Conservation (phyloP, 2,888 invertebrate species). For the Coenonympha glycerion region DNA sequence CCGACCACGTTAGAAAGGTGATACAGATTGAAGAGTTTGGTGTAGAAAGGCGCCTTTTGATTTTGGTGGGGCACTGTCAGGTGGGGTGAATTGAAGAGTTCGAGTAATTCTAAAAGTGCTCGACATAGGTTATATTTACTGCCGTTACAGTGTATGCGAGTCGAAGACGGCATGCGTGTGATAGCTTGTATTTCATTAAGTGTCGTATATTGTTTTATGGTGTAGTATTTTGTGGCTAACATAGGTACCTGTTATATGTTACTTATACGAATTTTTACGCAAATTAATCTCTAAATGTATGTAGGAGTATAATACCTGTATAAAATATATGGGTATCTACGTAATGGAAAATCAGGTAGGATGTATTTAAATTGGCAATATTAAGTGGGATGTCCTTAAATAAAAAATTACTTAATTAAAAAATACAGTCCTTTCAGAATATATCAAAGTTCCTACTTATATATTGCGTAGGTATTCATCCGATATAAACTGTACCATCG, state of each 20-base stretch:
- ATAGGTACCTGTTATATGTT: neutral
- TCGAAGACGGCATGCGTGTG: constrained; percentile 19
- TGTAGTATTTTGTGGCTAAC: neutral
- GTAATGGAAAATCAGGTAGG: neutral
- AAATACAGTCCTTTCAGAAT: too few relatives aligned
- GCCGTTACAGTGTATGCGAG: constrained; percentile 26
- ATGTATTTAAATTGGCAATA: neutral
- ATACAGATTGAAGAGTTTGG: constrained; percentile 23
- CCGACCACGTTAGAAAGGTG: constrained; percentile 53
- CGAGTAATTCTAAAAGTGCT: constrained; percentile 30
- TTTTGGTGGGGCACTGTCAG: constrained; percentile 46
- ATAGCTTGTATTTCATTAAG: constrained; percentile 19
- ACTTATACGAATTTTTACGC: too few relatives aligned
- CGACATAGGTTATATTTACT: constrained; percentile 23
- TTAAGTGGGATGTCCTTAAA: too few relatives aligned
- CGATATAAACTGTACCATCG: neutral
- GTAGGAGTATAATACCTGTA: too few relatives aligned
- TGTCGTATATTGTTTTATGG: neutral
- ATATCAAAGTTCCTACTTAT: too few relatives aligned
- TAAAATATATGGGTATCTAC: too few relatives aligned
- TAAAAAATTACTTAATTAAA: too few relatives aligned
- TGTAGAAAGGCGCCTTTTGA: constrained; percentile 39
- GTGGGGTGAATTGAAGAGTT: constrained; percentile 49
- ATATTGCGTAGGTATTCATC: constrained; percentile 5
- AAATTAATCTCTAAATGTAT: too few relatives aligned